Evolutionary conservation across 1,140 invertebrate species (phyloP), one percentile per base, ranked within the genome.

Genomic region (Halesus radiatus): DNA sequence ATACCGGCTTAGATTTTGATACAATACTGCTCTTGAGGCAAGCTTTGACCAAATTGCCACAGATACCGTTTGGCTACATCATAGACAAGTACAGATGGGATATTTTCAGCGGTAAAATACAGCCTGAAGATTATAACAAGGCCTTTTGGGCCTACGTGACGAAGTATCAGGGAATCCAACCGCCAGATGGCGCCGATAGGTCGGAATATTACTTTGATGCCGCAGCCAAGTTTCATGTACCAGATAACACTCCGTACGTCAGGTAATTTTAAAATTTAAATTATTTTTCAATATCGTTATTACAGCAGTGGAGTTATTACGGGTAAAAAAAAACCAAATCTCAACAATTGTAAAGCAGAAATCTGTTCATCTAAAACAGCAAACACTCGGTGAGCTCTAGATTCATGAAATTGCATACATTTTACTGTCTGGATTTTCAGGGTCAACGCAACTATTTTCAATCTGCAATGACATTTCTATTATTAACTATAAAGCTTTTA

Each of bases 81-180:
- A 90, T 96, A 54, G 95, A 96, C 84, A 90, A 93, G 82, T 96
- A 94, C 89, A 88, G 95, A 45, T 96, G 94, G 94, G 90, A 91
- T 56, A 91, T 95, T 70, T 96, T 95, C 85, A 89, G 90, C 75
- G 93, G 92, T 0, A 88, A 91, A 70, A 88, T 92, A 3, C 85
- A 87, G 6, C 78, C 87, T 0, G 83, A 87, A 0, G 81, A 88
- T 3, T 90, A 91, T 64, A 96, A 95, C 86, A 83, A 86, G 22
- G 87, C 88, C 5, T 96, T 93, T 91, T 96, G 94, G 95, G 84
- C 89, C 50, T 85, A 93, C 80, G 89, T 90, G 54, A 82, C 87
- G 78, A 85, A 91, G 56, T 90, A 92, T 76, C 92, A 94, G 86
- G 94, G 94, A 0, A 86, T 95, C 23, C 86, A 87, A 15, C 91